These are phyloP conservation scores for Paradisaea rubra DNA, from an alignment of 2,113 vertebrate species.

Conservation along the genomic window DNA sequence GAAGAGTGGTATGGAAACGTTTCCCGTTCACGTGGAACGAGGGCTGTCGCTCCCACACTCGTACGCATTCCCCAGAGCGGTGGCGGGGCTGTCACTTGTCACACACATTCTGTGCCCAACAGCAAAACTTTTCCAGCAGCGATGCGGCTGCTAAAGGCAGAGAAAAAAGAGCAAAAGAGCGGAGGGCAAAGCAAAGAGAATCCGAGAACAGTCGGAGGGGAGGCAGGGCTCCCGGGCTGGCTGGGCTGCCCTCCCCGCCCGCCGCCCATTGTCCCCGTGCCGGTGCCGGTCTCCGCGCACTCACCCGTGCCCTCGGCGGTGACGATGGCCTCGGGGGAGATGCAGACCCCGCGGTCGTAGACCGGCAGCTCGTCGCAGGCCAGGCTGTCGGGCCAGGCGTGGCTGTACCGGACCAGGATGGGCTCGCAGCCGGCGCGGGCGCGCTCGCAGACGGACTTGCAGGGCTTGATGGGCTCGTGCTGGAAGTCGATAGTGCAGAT, in stretches of 20 bases:
- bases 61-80: accelerated
- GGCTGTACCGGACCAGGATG: conserved; percentile 88
- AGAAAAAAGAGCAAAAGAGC: background rate
- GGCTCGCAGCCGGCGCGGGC: conserved; percentile 92
- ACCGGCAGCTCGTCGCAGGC: conserved; percentile 91
- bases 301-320: conserved; percentile 87
- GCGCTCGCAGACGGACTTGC: conserved; percentile 92
- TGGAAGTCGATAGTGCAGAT: conserved; percentile 98
- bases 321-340: conserved; percentile 96
- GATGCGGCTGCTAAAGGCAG: background rate
- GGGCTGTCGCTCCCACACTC: background rate
- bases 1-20: accelerated
- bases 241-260: background rate
- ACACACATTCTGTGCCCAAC: background rate
- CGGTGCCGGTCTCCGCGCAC: background rate
- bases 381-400: conserved; percentile 93
- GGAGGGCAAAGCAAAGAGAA: background rate
- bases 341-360: conserved; percentile 95
- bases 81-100: background rate
- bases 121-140: background rate
- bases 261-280: conserved; percentile 6
- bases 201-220: accelerated
- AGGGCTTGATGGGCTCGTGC: conserved; percentile 96
- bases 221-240: background rate
- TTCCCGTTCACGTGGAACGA: accelerated